phyloP scores from a whole-genome alignment of 2,113 vertebrate genomes.

The Pardalotus punctatus region DNA sequence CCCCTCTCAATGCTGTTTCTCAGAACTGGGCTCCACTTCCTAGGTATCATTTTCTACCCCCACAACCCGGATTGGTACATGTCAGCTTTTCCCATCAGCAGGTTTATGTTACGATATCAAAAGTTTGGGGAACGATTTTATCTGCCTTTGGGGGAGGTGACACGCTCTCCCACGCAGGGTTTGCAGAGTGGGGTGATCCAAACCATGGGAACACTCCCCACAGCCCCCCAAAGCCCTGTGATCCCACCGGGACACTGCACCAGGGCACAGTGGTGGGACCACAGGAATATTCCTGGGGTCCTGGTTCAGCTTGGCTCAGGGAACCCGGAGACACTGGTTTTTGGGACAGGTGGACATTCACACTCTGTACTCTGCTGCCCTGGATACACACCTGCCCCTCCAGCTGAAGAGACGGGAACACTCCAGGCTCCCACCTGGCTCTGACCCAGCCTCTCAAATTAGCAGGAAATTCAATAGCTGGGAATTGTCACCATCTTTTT shows the following conservation, averaged over 20 bases:
- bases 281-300: not conserved
- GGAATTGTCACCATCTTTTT: not conserved
- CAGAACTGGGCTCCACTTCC: not conserved
- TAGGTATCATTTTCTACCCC: not conserved
- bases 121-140: not conserved
- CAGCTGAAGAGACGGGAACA: not conserved
- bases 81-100: not conserved
- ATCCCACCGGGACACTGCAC: fast-evolving
- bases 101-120: not conserved
- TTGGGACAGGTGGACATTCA: not conserved
- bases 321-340: fast-evolving
- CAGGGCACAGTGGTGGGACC: not conserved
- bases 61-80: not conserved
- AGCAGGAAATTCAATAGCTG: too few relatives aligned
- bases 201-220: not conserved
- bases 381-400: not conserved
- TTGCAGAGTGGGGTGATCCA: not conserved
- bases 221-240: fast-evolving
- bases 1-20: not conserved
- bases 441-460: not conserved
- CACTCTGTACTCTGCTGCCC: not conserved
- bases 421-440: not conserved
- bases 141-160: not conserved
- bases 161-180: fast-evolving
- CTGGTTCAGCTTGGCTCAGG: not conserved